These are phyloP conservation scores for Acromyrmex charruanus DNA, from an alignment of 1,140 invertebrate genomes.

Conservation along the genomic window DNA sequence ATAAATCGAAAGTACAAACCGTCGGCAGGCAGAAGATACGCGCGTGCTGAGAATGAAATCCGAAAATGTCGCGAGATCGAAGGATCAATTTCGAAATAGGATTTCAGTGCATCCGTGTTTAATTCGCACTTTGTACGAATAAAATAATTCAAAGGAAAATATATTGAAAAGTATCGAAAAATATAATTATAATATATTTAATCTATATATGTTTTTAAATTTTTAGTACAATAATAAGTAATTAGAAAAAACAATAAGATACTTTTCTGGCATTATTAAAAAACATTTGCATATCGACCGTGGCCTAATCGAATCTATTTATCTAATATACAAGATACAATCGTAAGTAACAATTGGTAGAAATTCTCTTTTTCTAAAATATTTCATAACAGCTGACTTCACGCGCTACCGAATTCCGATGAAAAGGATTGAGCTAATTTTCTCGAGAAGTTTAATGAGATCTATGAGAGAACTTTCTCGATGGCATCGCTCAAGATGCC, in stretches of 20 bases:
- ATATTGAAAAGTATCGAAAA: background rate
- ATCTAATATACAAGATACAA: background rate
- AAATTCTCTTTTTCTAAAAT: background rate
- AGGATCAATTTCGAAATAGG: conserved; percentile 42
- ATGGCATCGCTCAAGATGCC: background rate
- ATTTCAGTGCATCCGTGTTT: conserved; percentile 9
- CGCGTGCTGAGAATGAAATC: conserved; percentile 43
- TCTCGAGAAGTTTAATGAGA: conserved; percentile 27
- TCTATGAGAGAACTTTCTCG: conserved; percentile 3
- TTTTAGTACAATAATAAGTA: background rate
- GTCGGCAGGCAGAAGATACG: conserved; percentile 16
- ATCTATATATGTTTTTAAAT: conserved; percentile 5
- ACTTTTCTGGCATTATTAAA: background rate
- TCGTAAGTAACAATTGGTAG: background rate
- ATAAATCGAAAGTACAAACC: conserved; percentile 40
- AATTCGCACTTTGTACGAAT: background rate
- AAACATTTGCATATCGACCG: no score
- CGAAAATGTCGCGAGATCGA: conserved; percentile 29
- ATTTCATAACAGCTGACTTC: background rate
- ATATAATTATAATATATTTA: background rate
- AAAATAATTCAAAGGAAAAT: background rate
- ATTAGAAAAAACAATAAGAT: background rate
- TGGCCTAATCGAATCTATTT: background rate
- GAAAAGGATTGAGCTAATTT: conserved; percentile 26
- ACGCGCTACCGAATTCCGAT: conserved; percentile 1